These are phyloP conservation scores for Serilophus lunatus DNA, from an alignment of 2,113 vertebrate genomes.

Conservation along the genomic window DNA sequence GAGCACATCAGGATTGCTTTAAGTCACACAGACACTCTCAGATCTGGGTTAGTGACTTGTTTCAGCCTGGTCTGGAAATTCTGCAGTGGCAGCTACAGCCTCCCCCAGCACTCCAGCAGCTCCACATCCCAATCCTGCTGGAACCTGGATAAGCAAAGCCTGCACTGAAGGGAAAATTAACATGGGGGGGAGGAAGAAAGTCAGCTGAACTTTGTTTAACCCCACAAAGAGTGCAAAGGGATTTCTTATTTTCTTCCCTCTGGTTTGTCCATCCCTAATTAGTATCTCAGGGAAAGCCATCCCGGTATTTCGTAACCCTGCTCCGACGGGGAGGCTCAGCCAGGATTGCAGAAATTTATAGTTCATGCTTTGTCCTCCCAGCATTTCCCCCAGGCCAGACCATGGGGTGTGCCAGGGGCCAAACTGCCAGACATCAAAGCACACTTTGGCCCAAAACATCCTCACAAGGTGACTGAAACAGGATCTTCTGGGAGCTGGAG, in stretches of 20 bases:
- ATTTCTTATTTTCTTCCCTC: conserved; percentile 49
- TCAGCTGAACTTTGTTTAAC: conserved; percentile 41
- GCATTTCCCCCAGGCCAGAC: not conserved
- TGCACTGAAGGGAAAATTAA: not conserved
- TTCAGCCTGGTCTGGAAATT: not conserved
- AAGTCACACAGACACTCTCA: not conserved
- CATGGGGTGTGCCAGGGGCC: not conserved
- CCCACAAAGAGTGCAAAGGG: conserved; percentile 22
- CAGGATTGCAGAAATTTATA: not conserved
- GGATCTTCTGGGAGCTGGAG: not conserved
- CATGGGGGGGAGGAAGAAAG: not conserved
- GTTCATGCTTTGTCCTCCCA: not conserved
- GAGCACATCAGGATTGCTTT: not conserved
- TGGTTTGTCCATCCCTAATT: conserved; percentile 60
- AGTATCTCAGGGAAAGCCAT: conserved; percentile 39
- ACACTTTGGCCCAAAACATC: not conserved
- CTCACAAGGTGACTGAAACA: not conserved
- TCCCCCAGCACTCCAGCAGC: not conserved
- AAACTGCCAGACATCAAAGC: not conserved
- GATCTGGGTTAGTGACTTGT: not conserved
- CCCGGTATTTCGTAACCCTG: not conserved
- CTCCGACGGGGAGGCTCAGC: not conserved
- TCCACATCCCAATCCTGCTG: not conserved
- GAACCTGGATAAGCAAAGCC: not conserved
- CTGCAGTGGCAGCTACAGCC: not conserved